Evolutionary conservation across 1,140 invertebrate species (phyloP).

Genomic region (Drosophila pachea): DNA sequence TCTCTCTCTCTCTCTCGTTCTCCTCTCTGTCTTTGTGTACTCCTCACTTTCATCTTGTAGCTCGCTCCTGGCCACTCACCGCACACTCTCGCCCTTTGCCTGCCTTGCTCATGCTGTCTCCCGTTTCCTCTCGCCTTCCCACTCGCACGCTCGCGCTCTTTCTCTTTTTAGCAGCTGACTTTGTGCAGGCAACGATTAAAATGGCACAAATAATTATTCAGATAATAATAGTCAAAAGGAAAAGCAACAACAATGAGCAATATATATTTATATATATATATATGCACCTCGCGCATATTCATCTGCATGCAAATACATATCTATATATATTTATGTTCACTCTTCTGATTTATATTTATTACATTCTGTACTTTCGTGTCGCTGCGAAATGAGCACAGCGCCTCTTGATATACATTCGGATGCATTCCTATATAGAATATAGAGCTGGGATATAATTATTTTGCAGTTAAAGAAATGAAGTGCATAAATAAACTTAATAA

Average conservation of each 20-base stretch:
- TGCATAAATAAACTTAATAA: not conserved
- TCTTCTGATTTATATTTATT: constrained; percentile 39
- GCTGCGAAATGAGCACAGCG: constrained; percentile 29
- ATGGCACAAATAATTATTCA: constrained; percentile 32
- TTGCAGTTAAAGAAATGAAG: constrained; percentile 25
- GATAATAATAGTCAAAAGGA: constrained; percentile 20
- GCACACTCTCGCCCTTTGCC: too few relatives aligned
- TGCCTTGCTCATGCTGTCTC: not conserved
- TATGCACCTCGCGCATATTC: not conserved
- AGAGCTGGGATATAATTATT: constrained; percentile 25
- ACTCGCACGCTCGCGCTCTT: not conserved
- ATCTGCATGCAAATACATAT: not conserved
- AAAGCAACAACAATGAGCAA: not conserved
- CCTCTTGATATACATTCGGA: constrained; percentile 4
- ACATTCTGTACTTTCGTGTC: constrained; percentile 32
- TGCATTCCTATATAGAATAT: constrained; percentile 2
- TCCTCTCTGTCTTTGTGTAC: not conserved
- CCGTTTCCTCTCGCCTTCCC: not conserved
- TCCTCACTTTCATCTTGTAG: not conserved
- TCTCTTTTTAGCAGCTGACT: not conserved
- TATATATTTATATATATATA: not conserved
- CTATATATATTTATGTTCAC: not conserved
- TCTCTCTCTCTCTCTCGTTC: not conserved
- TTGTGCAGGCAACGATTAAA: constrained; percentile 24
- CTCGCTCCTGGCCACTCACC: too few relatives aligned